Evolutionary conservation across 2,797 vertebrate species (phyloP).

Genomic region (Phalloptychus januarius): DNA sequence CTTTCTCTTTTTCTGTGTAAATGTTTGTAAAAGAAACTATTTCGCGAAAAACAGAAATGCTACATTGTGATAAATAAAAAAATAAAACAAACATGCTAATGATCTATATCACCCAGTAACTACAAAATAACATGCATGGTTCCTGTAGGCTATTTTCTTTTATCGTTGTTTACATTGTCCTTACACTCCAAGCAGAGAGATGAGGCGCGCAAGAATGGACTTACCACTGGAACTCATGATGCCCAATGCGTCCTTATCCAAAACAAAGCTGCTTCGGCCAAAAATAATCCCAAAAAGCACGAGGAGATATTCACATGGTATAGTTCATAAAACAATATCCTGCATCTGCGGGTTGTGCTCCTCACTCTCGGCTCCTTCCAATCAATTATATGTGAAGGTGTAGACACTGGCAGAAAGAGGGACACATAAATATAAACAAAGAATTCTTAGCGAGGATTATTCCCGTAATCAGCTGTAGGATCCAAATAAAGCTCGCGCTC

Average conservation of each 20-base stretch:
- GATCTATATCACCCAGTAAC: not conserved
- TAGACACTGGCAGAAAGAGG: conserved; percentile 22
- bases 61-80: not conserved
- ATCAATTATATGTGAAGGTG: conserved; percentile 34
- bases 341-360: conserved; percentile 35
- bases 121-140: not conserved
- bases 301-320: conserved; percentile 26
- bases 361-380: conserved; percentile 44
- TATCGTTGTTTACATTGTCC: conserved; percentile 25
- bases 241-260: conserved; percentile 65
- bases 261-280: conserved; percentile 59
- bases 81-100: not conserved
- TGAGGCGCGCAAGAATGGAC: conserved; percentile 64
- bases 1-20: not conserved
- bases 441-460: conserved; percentile 28
- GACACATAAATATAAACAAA: not conserved
- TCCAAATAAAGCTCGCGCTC: conserved; percentile 31
- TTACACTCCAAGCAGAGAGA: conserved; percentile 25
- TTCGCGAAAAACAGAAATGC: not conserved
- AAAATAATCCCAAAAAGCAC: conserved; percentile 69
- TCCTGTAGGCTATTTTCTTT: conserved; percentile 8
- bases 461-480: conserved; percentile 19
- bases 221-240: conserved; percentile 84
- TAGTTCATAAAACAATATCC: conserved; percentile 23
- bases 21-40: not conserved